These are phyloP conservation scores for Spisula solida DNA, from an alignment of 2,888 invertebrate species.

Conservation along the genomic window DNA sequence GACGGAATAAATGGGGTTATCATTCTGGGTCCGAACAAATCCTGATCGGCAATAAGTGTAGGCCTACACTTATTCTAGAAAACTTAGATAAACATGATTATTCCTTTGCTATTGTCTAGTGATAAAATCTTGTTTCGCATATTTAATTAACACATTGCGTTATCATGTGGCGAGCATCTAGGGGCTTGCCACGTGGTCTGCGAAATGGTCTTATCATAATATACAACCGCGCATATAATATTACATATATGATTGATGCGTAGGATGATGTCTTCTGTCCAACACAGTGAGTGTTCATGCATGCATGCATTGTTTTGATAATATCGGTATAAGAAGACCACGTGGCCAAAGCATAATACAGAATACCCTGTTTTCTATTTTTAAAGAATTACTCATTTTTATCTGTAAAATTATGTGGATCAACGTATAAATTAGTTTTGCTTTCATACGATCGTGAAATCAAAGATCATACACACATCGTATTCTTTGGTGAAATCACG, in stretches of 20 bases:
- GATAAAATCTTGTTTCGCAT: neutral
- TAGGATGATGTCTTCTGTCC: neutral
- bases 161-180: neutral
- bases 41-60: too few species aligned
- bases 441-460: too few species aligned
- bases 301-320: neutral
- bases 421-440: too few species aligned
- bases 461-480: too few species aligned
- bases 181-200: neutral
- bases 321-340: neutral
- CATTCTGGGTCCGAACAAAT: too few species aligned
- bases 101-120: neutral
- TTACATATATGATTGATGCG: neutral
- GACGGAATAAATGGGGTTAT: too few species aligned
- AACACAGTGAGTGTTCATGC: neutral
- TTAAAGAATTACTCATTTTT: too few species aligned
- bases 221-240: neutral
- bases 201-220: neutral
- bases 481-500: too few species aligned
- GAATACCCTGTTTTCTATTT: too few species aligned
- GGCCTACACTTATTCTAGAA: too few species aligned
- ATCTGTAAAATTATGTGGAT: too few species aligned
- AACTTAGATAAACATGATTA: neutral
- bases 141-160: slow-evolving; percentile 7
- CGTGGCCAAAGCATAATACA: too few species aligned